These are phyloP conservation scores for Proisotoma minuta DNA, from an alignment of 2,888 invertebrate genomes.

Conservation along the genomic window DNA sequence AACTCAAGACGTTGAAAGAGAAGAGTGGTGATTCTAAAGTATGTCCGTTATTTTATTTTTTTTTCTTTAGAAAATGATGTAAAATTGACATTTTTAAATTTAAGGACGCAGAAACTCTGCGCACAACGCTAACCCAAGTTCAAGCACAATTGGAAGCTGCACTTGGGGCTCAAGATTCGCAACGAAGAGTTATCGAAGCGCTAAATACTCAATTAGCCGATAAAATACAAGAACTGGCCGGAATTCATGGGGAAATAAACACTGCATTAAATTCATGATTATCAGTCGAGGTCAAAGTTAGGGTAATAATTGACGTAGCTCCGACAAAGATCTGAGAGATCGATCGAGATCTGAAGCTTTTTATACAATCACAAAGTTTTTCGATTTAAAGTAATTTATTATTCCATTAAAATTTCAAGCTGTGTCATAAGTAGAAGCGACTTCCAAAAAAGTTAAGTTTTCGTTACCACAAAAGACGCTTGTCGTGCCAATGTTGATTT, in stretches of 20 bases:
- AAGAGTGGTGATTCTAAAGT: slow-evolving; percentile 28
- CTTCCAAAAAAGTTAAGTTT: too few relatives aligned
- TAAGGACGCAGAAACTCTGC: slow-evolving; percentile 63
- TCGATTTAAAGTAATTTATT: too few relatives aligned
- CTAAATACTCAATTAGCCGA: slow-evolving; percentile 76
- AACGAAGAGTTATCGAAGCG: slow-evolving; percentile 69
- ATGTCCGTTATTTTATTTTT: background rate
- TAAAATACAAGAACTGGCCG: slow-evolving; percentile 71
- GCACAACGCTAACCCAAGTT: slow-evolving; percentile 66
- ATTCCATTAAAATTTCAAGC: too few relatives aligned
- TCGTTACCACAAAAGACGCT: too few relatives aligned
- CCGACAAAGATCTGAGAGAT: too few relatives aligned
- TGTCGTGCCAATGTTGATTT: too few relatives aligned
- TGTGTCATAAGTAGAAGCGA: too few relatives aligned
- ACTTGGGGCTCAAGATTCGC: slow-evolving; percentile 72
- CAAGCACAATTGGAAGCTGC: slow-evolving; percentile 75
- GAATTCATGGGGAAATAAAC: slow-evolving; percentile 75
- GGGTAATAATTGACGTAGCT: too few relatives aligned
- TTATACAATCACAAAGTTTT: too few relatives aligned
- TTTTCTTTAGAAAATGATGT: slow-evolving; percentile 4
- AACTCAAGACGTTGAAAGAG: slow-evolving; percentile 60
- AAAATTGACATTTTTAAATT: slow-evolving; percentile 49
- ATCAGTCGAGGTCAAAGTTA: too few relatives aligned
- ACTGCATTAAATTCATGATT: slow-evolving; percentile 73
- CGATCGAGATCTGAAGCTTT: too few relatives aligned